phyloP scores from a whole-genome alignment of 2,113 vertebrate genomes.

The Crotalus viridis region DNA sequence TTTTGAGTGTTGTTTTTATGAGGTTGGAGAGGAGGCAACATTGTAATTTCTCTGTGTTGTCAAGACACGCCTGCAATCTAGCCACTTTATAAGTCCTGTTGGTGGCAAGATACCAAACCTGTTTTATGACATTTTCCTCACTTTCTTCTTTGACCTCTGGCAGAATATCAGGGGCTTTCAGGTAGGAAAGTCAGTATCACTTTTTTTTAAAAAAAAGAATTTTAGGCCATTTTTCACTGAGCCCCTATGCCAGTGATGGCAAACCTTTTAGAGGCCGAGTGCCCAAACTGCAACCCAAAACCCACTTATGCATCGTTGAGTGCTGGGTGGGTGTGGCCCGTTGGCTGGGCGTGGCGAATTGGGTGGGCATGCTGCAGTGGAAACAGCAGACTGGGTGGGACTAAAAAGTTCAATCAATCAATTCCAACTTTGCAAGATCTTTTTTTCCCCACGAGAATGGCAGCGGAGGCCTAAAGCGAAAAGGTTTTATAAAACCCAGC shows the following conservation, averaged over 20 bases:
- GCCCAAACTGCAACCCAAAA: too few species aligned
- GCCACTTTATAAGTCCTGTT: background rate
- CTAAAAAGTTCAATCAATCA: too few species aligned
- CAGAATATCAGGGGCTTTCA: background rate
- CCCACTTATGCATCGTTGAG: too few species aligned
- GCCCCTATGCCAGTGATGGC: background rate
- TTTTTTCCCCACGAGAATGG: too few species aligned
- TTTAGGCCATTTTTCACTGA: background rate
- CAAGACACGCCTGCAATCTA: background rate
- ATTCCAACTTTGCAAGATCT: too few species aligned
- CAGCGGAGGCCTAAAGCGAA: too few species aligned
- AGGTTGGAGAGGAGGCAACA: background rate
- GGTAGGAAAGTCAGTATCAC: background rate
- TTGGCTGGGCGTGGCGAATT: too few species aligned
- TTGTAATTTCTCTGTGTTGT: background rate
- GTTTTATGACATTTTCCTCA: background rate
- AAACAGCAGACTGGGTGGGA: too few species aligned
- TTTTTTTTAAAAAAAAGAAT: background rate
- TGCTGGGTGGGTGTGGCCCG: too few species aligned
- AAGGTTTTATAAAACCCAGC: too few species aligned
- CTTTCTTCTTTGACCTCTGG: background rate
- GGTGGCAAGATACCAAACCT: background rate
- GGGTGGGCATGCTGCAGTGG: too few species aligned
- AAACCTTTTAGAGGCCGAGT: too few species aligned
- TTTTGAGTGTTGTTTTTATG: background rate